Percentiles rank a stretch among this genome's conserved stretches.
Conservation (phyloP, 2,888 invertebrate genomes). For the Hydriomena furcata region DNA sequence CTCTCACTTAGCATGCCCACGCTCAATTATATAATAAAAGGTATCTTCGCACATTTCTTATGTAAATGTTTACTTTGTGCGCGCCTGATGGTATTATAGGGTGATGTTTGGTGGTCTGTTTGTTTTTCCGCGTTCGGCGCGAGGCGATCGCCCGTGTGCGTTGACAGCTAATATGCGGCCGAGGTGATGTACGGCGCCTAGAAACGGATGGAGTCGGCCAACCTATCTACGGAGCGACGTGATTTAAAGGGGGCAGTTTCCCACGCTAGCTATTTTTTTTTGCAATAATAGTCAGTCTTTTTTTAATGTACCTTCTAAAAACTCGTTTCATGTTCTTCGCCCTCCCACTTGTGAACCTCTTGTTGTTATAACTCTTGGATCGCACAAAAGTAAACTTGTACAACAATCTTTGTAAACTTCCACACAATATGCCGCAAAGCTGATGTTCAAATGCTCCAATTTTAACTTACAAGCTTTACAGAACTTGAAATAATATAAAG, state of each 20-base stretch:
- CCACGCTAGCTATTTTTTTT: constrained; percentile 16
- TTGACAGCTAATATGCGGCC: constrained; percentile 68
- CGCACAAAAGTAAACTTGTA: background rate
- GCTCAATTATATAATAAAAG: constrained; percentile 26
- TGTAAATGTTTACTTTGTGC: constrained; percentile 55
- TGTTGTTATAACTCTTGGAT: background rate
- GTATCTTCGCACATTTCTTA: constrained; percentile 34
- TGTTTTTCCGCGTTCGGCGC: constrained; percentile 53
- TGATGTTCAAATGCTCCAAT: no score
- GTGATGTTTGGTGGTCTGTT: constrained; percentile 56
- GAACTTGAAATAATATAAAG: background rate
- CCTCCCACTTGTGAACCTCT: background rate
- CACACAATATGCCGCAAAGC: background rate
- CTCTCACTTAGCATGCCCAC: constrained; percentile 17
- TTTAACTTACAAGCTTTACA: background rate
- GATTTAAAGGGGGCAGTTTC: constrained; percentile 26
- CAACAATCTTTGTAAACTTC: background rate
- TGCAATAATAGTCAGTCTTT: constrained; percentile 1
- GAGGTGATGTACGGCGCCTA: constrained; percentile 55
- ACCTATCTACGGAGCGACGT: constrained; percentile 34
- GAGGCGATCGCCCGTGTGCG: constrained; percentile 56
- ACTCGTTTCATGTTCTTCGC: background rate
- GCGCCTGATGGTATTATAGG: constrained; percentile 55
- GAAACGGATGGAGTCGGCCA: constrained; percentile 40
- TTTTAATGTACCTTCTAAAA: no score